phyloP scores from a whole-genome alignment of 2,797 vertebrate species.

The Clarias fuscus region DNA sequence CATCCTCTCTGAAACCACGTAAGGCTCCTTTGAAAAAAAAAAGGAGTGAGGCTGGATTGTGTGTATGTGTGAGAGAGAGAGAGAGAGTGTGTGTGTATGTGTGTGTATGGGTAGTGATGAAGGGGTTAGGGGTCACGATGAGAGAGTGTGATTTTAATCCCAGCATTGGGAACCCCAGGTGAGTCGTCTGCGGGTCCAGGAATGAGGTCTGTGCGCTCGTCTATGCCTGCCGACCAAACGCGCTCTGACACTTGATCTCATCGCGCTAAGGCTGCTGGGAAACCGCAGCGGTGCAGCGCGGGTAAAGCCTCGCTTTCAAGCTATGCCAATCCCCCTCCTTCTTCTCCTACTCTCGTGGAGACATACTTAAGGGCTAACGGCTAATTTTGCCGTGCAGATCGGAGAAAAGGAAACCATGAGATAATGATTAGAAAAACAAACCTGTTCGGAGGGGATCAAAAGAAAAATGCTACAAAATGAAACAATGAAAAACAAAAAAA shows the following conservation, averaged over 20 bases:
- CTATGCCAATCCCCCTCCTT: conserved; percentile 68
- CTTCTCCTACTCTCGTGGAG: conserved; percentile 75
- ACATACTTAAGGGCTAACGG: conserved; percentile 78
- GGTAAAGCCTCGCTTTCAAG: conserved; percentile 77
- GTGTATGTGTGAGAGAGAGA: conserved; percentile 30
- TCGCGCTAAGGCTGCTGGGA: conserved; percentile 78
- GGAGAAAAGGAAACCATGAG: conserved; percentile 72
- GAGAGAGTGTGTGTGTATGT: background rate
- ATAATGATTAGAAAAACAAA: conserved; percentile 73
- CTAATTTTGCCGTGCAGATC: conserved; percentile 59
- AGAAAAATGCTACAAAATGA: background rate
- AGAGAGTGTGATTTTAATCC: conserved; percentile 68
- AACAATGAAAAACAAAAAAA: background rate
- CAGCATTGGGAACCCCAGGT: conserved; percentile 78
- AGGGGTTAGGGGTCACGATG: conserved; percentile 53
- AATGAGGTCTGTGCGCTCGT: conserved; percentile 73
- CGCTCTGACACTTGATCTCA: conserved; percentile 85
- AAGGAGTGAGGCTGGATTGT: conserved; percentile 4
- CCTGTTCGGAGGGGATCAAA: background rate
- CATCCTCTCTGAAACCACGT: conserved; percentile 79
- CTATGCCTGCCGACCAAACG: conserved; percentile 74
- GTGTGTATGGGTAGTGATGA: conserved; percentile 48
- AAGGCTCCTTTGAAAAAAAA: conserved; percentile 47
- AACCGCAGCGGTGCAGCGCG: conserved; percentile 78
- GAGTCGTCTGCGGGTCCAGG: conserved; percentile 77